phyloP scores from a whole-genome alignment of 2,888 invertebrate species.

The Limulus polyphemus region DNA sequence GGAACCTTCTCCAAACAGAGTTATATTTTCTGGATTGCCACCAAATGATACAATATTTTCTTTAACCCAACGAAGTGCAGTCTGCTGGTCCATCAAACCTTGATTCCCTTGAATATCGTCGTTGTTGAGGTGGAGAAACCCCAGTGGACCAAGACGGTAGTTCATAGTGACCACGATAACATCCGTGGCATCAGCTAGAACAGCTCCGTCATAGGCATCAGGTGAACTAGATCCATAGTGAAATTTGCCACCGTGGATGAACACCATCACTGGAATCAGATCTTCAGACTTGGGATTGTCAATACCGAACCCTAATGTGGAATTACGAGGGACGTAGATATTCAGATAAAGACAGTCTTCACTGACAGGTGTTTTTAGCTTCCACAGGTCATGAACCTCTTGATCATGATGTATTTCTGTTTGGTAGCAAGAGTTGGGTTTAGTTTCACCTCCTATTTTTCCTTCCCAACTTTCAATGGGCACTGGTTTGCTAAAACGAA shows the following conservation, averaged over 20 bases:
- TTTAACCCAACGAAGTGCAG: background rate
- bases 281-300: background rate
- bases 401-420: too few species aligned
- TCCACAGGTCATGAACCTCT: too few species aligned
- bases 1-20: background rate
- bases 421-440: too few species aligned
- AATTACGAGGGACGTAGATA: background rate
- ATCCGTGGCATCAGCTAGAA: background rate
- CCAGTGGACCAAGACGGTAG: background rate
- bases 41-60: background rate
- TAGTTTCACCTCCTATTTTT: too few species aligned
- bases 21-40: background rate
- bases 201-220: background rate
- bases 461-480: too few species aligned
- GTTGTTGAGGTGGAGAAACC: background rate
- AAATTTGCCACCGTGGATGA: background rate
- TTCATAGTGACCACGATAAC: constrained; percentile 1
- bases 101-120: background rate
- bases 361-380: background rate
- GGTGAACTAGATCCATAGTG: background rate
- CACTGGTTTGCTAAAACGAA: too few species aligned
- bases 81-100: constrained; percentile 1
- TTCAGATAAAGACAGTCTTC: constrained; percentile 3
- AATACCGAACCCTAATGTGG: background rate
- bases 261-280: background rate